Conservation (phyloP, 2,888 invertebrate species). For the Spatulosminthurus flaviceps region DNA sequence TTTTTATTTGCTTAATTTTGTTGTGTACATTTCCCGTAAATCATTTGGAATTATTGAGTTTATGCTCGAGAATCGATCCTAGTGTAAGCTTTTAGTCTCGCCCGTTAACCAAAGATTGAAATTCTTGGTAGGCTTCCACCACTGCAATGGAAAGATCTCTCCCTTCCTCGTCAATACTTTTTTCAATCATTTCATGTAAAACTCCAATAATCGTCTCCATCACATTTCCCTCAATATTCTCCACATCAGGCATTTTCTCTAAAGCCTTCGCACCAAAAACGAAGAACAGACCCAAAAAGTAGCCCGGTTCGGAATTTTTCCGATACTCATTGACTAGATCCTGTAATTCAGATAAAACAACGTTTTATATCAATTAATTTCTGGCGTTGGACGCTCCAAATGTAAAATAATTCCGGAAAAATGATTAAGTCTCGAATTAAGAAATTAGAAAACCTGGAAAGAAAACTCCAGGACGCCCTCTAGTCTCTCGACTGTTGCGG, state of each 20-base stretch:
- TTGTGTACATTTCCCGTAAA: too few relatives aligned
- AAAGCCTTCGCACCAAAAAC: not conserved
- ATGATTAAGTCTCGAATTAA: too few relatives aligned
- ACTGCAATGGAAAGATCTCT: not conserved
- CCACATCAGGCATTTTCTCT: constrained; percentile 6
- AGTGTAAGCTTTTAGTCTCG: too few relatives aligned
- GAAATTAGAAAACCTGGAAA: not conserved
- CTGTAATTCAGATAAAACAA: not conserved
- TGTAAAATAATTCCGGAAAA: too few relatives aligned
- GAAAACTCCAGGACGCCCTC: constrained; percentile 9
- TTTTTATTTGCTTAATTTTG: too few relatives aligned
- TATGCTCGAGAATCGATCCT: too few relatives aligned
- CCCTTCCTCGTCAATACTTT: not conserved
- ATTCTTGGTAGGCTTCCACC: not conserved
- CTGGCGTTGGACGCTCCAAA: too few relatives aligned
- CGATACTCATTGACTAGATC: constrained; percentile 28
- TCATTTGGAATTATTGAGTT: too few relatives aligned
- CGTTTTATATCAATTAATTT: too few relatives aligned
- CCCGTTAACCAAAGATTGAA: too few relatives aligned
- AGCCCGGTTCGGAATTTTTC: not conserved
- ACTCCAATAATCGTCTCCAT: not conserved
- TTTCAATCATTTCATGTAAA: not conserved
- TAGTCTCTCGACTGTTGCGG: not conserved
- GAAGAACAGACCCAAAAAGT: not conserved
- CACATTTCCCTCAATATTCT: constrained; percentile 33